Evolutionary conservation across 2,888 invertebrate species (phyloP).

Genomic region (Metopia argyrocephala): DNA sequence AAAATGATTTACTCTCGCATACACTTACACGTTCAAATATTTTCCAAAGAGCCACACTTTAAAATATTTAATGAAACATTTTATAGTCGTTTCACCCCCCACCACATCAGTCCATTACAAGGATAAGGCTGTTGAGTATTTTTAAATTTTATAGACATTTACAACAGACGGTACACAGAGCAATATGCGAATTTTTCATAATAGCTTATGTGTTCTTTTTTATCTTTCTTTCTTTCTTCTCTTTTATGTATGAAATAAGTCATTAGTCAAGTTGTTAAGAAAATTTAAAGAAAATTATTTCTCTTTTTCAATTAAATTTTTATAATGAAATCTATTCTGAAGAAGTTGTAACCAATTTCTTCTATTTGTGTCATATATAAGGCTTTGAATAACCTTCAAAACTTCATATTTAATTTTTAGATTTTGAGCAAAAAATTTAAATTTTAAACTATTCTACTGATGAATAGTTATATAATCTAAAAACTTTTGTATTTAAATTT

Average conservation of each 20-base stretch:
- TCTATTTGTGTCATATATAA: too few species aligned
- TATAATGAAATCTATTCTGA: not conserved
- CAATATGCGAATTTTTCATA: slow-evolving; percentile 33
- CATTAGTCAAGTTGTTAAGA: slow-evolving; percentile 45
- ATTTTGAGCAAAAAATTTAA: too few species aligned
- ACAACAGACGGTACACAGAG: slow-evolving; percentile 66
- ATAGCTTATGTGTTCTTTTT: slow-evolving; percentile 19
- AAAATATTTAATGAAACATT: slow-evolving; percentile 60
- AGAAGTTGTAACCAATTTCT: too few species aligned
- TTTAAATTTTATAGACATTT: slow-evolving; percentile 72
- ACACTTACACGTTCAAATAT: not conserved
- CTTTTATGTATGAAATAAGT: slow-evolving; percentile 8
- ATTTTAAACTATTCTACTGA: too few species aligned
- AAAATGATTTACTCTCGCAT: slow-evolving; percentile 28
- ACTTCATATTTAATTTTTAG: too few species aligned
- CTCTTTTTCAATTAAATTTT: slow-evolving; percentile 9
- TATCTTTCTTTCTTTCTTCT: not conserved
- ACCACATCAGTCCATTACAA: slow-evolving; percentile 36
- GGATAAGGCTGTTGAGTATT: slow-evolving; percentile 66
- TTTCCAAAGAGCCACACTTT: slow-evolving; percentile 25
- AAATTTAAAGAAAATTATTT: not conserved
- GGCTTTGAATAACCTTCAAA: too few species aligned
- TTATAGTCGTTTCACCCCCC: slow-evolving; percentile 35
- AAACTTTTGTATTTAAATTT: too few species aligned
- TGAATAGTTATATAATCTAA: too few species aligned